Percentiles rank a stretch among this genome's conserved stretches.
These are phyloP conservation scores for Leucoraja erinaceus DNA, from an alignment of 2,113 vertebrate genomes.

Conservation along the genomic window DNA sequence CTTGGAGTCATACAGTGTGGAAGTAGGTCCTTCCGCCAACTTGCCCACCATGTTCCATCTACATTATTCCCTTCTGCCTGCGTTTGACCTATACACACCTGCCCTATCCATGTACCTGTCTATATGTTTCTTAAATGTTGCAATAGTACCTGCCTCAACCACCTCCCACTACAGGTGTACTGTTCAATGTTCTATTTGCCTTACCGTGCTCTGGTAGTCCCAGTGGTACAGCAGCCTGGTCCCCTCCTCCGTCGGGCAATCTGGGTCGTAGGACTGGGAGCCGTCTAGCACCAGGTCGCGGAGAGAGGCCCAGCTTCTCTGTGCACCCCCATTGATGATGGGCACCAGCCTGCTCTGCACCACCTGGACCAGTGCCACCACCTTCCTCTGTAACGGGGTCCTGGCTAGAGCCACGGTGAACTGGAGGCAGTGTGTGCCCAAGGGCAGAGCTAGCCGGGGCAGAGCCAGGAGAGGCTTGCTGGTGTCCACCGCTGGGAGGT, in stretches of 20 bases:
- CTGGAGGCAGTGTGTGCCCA: conserved; percentile 56
- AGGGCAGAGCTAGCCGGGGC: conserved; percentile 49
- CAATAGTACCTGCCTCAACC: too few relatives aligned
- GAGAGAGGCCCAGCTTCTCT: conserved; percentile 52
- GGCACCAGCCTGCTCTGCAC: conserved; percentile 54
- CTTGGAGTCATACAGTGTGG: too few relatives aligned
- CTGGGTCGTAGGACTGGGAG: conserved; percentile 59
- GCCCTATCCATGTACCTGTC: too few relatives aligned
- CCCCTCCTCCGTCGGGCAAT: conserved; percentile 45
- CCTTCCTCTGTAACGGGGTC: conserved; percentile 52
- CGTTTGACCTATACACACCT: too few relatives aligned
- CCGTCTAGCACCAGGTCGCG: conserved; percentile 61
- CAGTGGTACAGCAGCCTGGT: conserved; percentile 53
- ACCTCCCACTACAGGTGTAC: too few relatives aligned
- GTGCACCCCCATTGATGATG: conserved; percentile 59
- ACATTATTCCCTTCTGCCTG: too few relatives aligned
- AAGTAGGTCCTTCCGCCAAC: too few relatives aligned
- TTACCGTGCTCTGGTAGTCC: conserved; percentile 51
- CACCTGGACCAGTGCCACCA: conserved; percentile 48
- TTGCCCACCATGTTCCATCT: too few relatives aligned
- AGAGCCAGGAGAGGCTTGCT: conserved; percentile 52
- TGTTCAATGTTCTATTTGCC: neutral
- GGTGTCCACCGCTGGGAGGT: conserved; percentile 42
- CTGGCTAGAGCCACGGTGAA: conserved; percentile 54
- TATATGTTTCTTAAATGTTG: too few relatives aligned